A percentile compares a stretch with the other conserved stretches of the same genome.
These are phyloP conservation scores for Cryptotermes secundus DNA, from an alignment of 1,140 invertebrate genomes.

Conservation along the genomic window DNA sequence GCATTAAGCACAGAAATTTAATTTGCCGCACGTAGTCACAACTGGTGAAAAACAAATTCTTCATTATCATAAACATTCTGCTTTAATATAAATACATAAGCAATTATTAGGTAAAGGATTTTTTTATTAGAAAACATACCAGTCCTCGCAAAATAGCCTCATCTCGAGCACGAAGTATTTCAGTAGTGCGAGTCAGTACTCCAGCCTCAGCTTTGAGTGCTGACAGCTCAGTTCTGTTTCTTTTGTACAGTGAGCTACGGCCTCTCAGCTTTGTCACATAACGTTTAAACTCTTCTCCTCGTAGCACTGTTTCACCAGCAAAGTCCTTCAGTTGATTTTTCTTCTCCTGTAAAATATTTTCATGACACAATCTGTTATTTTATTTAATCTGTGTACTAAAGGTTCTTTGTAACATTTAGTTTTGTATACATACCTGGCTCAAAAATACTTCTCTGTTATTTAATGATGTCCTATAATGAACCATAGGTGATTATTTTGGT, in stretches of 20 bases:
- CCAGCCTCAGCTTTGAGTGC: slow-evolving; percentile 70
- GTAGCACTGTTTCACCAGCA: slow-evolving; percentile 61
- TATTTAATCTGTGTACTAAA: too few relatives aligned
- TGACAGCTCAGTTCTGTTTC: slow-evolving; percentile 69
- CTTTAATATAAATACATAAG: too few relatives aligned
- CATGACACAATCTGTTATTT: background rate
- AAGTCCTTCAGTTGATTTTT: slow-evolving; percentile 50
- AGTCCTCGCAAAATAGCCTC: slow-evolving; percentile 50
- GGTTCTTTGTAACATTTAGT: too few relatives aligned
- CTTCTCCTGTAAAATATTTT: slow-evolving; percentile 47
- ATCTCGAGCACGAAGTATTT: slow-evolving; percentile 57
- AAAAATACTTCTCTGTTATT: too few relatives aligned
- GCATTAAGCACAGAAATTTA: too few relatives aligned
- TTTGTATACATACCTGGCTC: too few relatives aligned
- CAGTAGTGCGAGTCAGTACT: slow-evolving; percentile 61
- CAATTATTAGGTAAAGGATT: too few relatives aligned
- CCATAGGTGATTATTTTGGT: too few relatives aligned
- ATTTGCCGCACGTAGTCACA: too few relatives aligned
- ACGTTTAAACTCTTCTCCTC: slow-evolving; percentile 80
- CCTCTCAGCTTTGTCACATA: slow-evolving; percentile 76
- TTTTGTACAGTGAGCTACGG: slow-evolving; percentile 78
- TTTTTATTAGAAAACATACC: slow-evolving; percentile 42
- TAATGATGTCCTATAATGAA: too few relatives aligned
- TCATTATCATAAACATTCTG: too few relatives aligned
- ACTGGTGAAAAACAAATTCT: too few relatives aligned